Evolutionary conservation across 2,888 invertebrate species (phyloP).

Genomic region (Drosophila borborema): DNA sequence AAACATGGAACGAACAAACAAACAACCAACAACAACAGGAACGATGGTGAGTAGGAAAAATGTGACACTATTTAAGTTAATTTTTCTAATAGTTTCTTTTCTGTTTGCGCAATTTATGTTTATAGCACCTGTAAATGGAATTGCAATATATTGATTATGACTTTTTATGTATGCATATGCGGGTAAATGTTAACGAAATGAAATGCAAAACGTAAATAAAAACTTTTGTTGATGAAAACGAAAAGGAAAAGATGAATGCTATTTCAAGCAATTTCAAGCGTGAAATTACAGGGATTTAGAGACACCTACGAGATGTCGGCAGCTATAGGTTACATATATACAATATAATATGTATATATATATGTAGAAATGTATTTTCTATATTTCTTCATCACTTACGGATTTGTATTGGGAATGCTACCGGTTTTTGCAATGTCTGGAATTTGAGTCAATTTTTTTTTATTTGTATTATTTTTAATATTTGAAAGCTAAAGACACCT

Average conservation of each 20-base stretch:
- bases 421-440: constrained; percentile 48
- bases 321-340: not conserved
- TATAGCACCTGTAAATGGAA: constrained; percentile 75
- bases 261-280: constrained; percentile 5
- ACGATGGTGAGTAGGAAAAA: constrained; percentile 29
- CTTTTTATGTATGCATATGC: constrained; percentile 29
- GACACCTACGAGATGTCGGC: constrained; percentile 18
- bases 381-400: constrained; percentile 38
- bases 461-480: constrained; percentile 6
- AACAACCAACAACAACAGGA: constrained; percentile 31
- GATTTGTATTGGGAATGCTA: constrained; percentile 35
- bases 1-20: constrained; percentile 19
- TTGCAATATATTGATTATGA: constrained; percentile 66
- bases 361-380: not conserved
- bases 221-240: constrained; percentile 27
- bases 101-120: constrained; percentile 46
- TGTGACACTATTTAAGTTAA: constrained; percentile 39
- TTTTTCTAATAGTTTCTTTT: constrained; percentile 20
- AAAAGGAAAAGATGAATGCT: constrained; percentile 19
- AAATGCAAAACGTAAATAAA: constrained; percentile 40
- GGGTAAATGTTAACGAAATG: constrained; percentile 39
- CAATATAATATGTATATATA: not conserved
- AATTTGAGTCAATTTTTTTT: constrained; percentile 10
- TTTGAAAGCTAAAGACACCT: not conserved
- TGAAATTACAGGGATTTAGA: constrained; percentile 22